A percentile compares a stretch with the other conserved stretches of the same genome.
Evolutionary conservation across 2,797 vertebrate genomes (phyloP).

Genomic region (Manis javanica): DNA sequence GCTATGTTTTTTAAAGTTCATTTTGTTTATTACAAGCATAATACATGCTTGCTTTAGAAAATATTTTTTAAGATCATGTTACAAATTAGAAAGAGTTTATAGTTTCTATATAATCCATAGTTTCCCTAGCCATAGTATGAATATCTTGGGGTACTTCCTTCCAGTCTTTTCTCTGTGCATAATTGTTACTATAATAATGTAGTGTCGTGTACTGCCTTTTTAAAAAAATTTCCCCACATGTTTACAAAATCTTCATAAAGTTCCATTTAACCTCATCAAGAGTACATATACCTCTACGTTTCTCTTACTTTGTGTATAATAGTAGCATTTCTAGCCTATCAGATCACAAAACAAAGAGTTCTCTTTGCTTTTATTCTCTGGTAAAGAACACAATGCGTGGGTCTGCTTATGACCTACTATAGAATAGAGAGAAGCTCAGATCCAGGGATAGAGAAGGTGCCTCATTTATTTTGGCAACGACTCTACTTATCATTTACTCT

Average conservation of each 20-base stretch:
- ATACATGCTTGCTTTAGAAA: slow-evolving; percentile 11
- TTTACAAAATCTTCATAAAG: not conserved
- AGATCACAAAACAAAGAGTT: not conserved
- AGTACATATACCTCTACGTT: not conserved
- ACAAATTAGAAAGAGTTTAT: not conserved
- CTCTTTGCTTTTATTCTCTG: not conserved
- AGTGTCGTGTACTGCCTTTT: not conserved
- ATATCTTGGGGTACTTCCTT: not conserved
- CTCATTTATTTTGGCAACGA: not conserved
- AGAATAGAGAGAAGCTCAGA: not conserved
- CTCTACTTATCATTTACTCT: slow-evolving; percentile 1
- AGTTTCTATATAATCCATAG: not conserved
- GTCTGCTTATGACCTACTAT: not conserved
- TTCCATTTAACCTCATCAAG: not conserved
- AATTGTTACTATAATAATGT: not conserved
- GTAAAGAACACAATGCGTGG: not conserved
- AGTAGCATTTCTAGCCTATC: not conserved
- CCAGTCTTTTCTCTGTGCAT: slow-evolving; percentile 3
- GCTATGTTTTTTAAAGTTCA: not conserved
- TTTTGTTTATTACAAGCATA: slow-evolving; percentile 26
- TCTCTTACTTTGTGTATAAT: not conserved
- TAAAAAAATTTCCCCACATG: not conserved
- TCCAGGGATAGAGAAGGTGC: not conserved
- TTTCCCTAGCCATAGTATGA: not conserved
- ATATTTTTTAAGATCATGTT: not conserved